Percentiles rank a stretch among this genome's conserved stretches.
phyloP scores from a whole-genome alignment of 1,140 invertebrate genomes.

The Neomicropteryx cornuta region DNA sequence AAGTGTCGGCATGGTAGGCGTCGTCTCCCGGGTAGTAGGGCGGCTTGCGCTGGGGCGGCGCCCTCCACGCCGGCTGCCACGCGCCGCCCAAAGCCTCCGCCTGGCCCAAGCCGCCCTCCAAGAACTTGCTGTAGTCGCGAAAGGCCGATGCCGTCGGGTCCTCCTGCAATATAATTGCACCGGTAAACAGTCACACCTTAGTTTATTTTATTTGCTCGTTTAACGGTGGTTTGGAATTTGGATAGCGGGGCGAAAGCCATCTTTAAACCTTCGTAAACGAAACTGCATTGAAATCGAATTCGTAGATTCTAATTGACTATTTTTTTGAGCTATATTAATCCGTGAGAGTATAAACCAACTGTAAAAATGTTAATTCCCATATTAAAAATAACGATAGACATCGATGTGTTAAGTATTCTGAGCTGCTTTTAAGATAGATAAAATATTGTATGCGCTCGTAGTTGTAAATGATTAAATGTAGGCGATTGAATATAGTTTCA shows the following conservation, averaged over 20 bases:
- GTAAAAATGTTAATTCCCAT: not conserved
- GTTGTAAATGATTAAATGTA: not conserved
- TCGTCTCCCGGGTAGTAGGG: conserved; percentile 36
- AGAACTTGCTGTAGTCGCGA: conserved; percentile 36
- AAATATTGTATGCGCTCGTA: not conserved
- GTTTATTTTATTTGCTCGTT: not conserved
- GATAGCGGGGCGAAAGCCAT: not conserved
- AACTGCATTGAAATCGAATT: not conserved
- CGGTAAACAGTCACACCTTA: not conserved
- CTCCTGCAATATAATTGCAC: conserved; percentile 19
- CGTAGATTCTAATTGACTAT: not conserved
- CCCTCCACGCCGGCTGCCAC: conserved; percentile 34
- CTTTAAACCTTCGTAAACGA: not conserved
- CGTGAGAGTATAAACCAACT: not conserved
- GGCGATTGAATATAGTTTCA: not conserved
- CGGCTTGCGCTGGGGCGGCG: conserved; percentile 28
- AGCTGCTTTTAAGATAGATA: too few relatives aligned
- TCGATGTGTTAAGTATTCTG: too few relatives aligned
- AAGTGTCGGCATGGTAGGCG: conserved; percentile 34
- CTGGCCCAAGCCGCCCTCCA: conserved; percentile 34
- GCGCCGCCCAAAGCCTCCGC: conserved; percentile 28
- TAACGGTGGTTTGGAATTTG: not conserved
- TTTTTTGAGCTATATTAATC: not conserved
- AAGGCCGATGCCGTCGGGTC: conserved; percentile 32
- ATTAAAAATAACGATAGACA: not conserved